Percentiles rank a stretch among this genome's conserved stretches.
phyloP scores from a whole-genome alignment of 2,113 vertebrate genomes.

The Pluvialis apricaria region DNA sequence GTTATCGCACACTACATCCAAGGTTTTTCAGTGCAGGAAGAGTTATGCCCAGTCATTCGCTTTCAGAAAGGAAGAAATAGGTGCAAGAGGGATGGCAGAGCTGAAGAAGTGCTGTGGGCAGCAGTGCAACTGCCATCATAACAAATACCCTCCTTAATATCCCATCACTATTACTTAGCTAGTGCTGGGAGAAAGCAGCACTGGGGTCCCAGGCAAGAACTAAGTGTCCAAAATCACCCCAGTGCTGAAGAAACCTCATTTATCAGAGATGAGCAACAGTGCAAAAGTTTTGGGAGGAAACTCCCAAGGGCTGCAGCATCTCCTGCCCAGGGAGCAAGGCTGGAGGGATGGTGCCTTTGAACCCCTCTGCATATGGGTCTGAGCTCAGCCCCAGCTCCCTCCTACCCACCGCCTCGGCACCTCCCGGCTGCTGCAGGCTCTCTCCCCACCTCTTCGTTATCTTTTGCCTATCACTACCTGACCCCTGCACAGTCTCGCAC shows the following conservation, averaged over 20 bases:
- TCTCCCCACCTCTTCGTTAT: no score
- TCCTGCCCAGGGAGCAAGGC: rapidly evolving
- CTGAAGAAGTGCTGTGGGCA: neutral
- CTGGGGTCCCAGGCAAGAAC: neutral
- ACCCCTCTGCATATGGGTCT: rapidly evolving
- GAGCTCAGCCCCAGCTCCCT: neutral
- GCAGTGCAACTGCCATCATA: neutral
- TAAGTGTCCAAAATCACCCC: neutral
- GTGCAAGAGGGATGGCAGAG: neutral
- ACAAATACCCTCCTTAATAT: neutral
- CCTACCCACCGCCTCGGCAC: neutral
- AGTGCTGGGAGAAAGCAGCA: neutral
- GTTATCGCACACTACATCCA: neutral
- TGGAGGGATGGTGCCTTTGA: neutral
- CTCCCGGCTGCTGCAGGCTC: neutral
- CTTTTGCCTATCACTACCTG: neutral
- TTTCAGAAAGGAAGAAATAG: neutral
- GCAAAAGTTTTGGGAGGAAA: neutral
- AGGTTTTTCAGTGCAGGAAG: neutral
- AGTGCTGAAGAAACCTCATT: neutral
- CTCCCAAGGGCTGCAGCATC: neutral
- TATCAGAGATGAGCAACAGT: neutral
- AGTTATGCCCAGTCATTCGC: neutral
- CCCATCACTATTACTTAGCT: neutral
- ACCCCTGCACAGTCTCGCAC: neutral